Evolutionary conservation across 2,888 invertebrate genomes (phyloP), one percentile per base, ranked within the genome.

Genomic region (Orgyia antiqua): DNA sequence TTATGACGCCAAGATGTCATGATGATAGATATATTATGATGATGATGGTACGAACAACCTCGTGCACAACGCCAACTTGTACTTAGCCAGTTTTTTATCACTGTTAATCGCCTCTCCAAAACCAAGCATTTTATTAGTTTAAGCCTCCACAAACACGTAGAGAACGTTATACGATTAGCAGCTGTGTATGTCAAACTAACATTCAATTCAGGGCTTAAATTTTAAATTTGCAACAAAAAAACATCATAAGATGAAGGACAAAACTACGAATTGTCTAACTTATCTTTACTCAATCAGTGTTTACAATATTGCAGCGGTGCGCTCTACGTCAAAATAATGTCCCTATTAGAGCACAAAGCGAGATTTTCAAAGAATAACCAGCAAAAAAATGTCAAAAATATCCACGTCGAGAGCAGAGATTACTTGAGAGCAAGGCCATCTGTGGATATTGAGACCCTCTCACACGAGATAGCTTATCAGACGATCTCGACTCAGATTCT

Each of bases 371-470:
- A 79, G 82, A 76, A 80, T 61, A 67, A 61, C 67, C 63, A 61
- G 70, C 79, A 83, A 84, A 84, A 86, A 84, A 74, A 9, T 74
- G 73, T 52, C 74, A 71, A 79, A 77, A 80, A 78, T 77, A 78
- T 76, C 70, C 59, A 69, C 69, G 58, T 54, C 57, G 57, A 57
- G 56, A 48, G 57, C 64, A 65, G 63, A 82, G 80, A 83, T 82
- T 82, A 80, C 70, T 65, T 39, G 62, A 68, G 67, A 77, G 82
- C 75, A 76, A 82, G 80, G 79, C 75, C 84, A 84, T 84, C 84
- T 84, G 84, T 78, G 79, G 83, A 83, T 83, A 84, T 84, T 78
- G 86, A 86, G 86, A 82, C 76, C 79, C 74, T 78, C 83, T 80
- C 75, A 72, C 79, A 66, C 77, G 63, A 82, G 84, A 84, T 80